phyloP scores from a whole-genome alignment of 2,113 vertebrate species.

The Hydrochoerus hydrochaeris region DNA sequence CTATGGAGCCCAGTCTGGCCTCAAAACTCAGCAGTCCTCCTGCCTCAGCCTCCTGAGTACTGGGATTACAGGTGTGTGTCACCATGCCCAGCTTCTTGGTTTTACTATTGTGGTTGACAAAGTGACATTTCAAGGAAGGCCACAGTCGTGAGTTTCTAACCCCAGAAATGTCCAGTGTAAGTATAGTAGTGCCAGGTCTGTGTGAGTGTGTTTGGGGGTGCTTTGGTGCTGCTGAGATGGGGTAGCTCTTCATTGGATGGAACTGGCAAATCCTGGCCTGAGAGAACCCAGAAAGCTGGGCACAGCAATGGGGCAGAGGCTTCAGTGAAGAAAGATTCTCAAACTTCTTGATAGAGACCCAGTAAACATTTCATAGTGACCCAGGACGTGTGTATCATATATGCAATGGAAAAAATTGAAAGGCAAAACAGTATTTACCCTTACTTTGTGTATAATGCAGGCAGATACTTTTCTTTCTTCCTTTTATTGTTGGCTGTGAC shows the following conservation, averaged over 20 bases:
- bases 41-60: not conserved
- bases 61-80: not conserved
- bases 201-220: not conserved
- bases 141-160: not conserved
- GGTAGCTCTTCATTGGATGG: not conserved
- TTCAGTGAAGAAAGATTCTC: not conserved
- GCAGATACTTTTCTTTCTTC: too few species aligned
- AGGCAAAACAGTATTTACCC: not conserved
- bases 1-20: not conserved
- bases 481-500: not conserved
- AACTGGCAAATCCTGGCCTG: not conserved
- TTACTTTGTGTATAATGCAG: accelerated
- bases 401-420: not conserved
- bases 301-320: accelerated
- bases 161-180: not conserved
- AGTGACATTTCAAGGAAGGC: not conserved
- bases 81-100: not conserved
- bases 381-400: accelerated
- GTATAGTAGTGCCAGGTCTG: not conserved
- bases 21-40: not conserved
- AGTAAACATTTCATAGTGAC: not conserved
- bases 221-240: not conserved
- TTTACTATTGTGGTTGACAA: not conserved
- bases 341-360: not conserved
- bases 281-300: not conserved